Base-by-base conservation (phyloP, 1,140 invertebrate genomes). In the Saccostrea glomerata region DNA sequence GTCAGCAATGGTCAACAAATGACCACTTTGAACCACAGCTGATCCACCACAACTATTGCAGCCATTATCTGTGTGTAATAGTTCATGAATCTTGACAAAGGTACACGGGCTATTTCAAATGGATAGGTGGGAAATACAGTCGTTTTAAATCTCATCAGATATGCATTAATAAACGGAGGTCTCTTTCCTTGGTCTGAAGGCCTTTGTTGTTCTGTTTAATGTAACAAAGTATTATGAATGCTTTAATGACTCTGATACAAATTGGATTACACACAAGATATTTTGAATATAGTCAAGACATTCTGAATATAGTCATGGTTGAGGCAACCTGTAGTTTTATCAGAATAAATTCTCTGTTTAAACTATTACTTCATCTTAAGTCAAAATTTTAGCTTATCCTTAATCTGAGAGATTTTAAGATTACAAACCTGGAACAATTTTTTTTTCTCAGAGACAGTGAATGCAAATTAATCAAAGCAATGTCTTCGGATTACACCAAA, bases 341-440 rank as follows among this genome's bases (percentile, higher is more conserved):
- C 70, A 77, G 70, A 77, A 30, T 77, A 15, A 77, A 77, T 77
- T 77, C 70, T 77, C 70, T 77, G 70, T 77, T 25, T 77, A 77
- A 77, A 77, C 70, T 36, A 77, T 77, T 77, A 77, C 70, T 77
- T 77, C 70, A 77, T 77, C 70, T 77, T 77, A 77, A 9, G 70
- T 77, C 70, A 77, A 77, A 77, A 77, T 25, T 77, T 77, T 30
- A 77, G 25, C 70, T 30, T 77, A 77, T 77, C 70, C 70, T 47
- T 77, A 77, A 77, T 77, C 70, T 77, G 23, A 77, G 70, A 77
- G 70, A 77, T 77, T n/a, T 36, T 77, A 77, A 77, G 70, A 30
- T 25, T 25, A 77, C 23, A 7, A 73, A 23, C 25, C 23, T 77
- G 25, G 23, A 77, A 30, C n/a, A 47, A 9, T 66, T 23, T 36